Evolutionary conservation across 2,888 invertebrate species (phyloP), one percentile per base, ranked within the genome.

Genomic region (Drosophila suboccidentalis): DNA sequence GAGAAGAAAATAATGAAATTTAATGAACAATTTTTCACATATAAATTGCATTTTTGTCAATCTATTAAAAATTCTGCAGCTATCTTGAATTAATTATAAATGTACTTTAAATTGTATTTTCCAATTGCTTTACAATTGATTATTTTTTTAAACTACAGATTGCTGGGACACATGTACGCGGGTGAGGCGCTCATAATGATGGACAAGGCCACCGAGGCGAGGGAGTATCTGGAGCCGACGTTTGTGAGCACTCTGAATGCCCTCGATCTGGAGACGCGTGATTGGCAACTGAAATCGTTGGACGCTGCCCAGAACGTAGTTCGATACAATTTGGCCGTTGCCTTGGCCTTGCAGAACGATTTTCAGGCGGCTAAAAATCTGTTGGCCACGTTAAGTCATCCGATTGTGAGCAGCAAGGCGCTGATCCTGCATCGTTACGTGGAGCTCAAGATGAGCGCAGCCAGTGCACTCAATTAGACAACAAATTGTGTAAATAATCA

Each of bases 121-220:
- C 4, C 3, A 22, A 4, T 22, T 4, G 4, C 22, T 4, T 22
- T 4, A 22, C 22, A 19, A 29, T 39, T 54, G n/a, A 32, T 5
- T 5, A 15, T 13, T 5, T 26, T 26, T 1, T n/a, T 46, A 9
- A 26, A 46, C 9, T 4, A 38, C 11, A 96, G 96, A 92, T 94
- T 97, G 80, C 94, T 98, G 86, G 98, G 96, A 0, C 97, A 97
- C 92, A 94, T 98, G 84, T 98, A 98, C 92, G 96, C 97, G 55
- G 97, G 97, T 0, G 98, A 98, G 93, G 96, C 97, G 29, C 93
- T 97, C 11, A 95, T 98, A 58, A 95, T 96, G 83, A 93, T 97
- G 90, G 97, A 98, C 90, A 95, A 95, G 92, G 95, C 97, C 76
- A 93, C 95, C 1, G 97, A 98, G 92, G 98, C 98, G 1, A 94